A percentile compares a stretch with the other conserved stretches of the same genome.
Conservation (phyloP, 2,113 vertebrate genomes). For the Cinclus mexicanus region DNA sequence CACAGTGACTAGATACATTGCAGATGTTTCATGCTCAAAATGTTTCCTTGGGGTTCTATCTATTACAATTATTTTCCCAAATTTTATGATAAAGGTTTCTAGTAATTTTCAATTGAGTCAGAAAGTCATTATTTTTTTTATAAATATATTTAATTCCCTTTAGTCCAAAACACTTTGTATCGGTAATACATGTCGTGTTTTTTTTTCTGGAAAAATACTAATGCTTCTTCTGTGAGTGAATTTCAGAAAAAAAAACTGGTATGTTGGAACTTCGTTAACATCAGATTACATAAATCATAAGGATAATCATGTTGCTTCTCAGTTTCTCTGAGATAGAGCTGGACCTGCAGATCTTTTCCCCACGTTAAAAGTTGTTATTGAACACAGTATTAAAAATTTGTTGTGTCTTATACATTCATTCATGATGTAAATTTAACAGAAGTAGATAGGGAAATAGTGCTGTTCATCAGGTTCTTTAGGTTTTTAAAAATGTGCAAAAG, state of each 20-base stretch:
- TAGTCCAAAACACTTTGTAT: background rate
- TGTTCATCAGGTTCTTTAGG: background rate
- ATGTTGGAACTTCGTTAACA: background rate
- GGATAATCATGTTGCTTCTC: background rate
- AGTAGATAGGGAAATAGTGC: background rate
- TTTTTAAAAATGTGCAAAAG: background rate
- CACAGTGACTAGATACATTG: conserved; percentile 16
- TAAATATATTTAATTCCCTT: background rate
- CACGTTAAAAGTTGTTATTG: background rate
- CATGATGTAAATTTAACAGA: background rate
- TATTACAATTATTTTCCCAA: background rate
- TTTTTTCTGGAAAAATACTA: background rate
- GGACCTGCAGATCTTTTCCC: background rate
- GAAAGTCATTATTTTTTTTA: background rate
- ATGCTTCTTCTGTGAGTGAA: background rate
- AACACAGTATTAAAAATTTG: background rate
- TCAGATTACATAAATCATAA: background rate
- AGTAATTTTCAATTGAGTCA: background rate
- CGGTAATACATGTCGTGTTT: background rate
- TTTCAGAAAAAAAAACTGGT: background rate
- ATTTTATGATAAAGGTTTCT: conserved; percentile 1
- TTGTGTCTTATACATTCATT: background rate
- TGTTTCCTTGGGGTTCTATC: conserved; percentile 46
- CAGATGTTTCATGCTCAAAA: conserved; percentile 38
- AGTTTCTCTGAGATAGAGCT: background rate